Evolutionary conservation across 2,888 invertebrate genomes (phyloP).

Genomic region (Athetis lepigone): DNA sequence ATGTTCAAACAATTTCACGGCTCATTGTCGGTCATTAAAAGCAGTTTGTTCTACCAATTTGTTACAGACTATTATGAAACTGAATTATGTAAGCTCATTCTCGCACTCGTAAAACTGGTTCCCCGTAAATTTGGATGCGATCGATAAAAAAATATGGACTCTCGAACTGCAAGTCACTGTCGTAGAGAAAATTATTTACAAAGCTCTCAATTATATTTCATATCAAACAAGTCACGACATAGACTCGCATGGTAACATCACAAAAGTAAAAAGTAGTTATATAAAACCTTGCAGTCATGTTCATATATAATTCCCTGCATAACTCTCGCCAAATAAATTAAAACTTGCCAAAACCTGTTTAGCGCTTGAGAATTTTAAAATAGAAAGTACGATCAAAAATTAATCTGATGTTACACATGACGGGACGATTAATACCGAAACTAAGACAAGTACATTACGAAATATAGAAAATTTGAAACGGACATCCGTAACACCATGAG

Average conservation of each 20-base stretch:
- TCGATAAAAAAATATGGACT: conserved; percentile 42
- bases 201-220: conserved; percentile 55
- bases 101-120: conserved; percentile 69
- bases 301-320: conserved; percentile 73
- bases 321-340: conserved; percentile 79
- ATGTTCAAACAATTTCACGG: conserved; percentile 45
- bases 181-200: conserved; percentile 59
- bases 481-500: conserved; percentile 77
- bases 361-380: conserved; percentile 75
- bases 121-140: conserved; percentile 50
- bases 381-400: conserved; percentile 78
- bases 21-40: conserved; percentile 38
- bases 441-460: conserved; percentile 57
- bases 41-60: conserved; percentile 53
- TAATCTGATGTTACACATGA: conserved; percentile 61
- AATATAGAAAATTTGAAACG: conserved; percentile 67
- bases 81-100: conserved; percentile 67
- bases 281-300: conserved; percentile 71
- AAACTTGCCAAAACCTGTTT: conserved; percentile 73
- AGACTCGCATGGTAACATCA: conserved; percentile 60
- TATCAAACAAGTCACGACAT: conserved; percentile 55
- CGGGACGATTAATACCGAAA: conserved; percentile 53
- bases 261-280: conserved; percentile 77
- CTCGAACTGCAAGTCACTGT: conserved; percentile 37
- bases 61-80: conserved; percentile 66